Conservation (phyloP, 1,140 invertebrate species). For the Drosophila trapezifrons region DNA sequence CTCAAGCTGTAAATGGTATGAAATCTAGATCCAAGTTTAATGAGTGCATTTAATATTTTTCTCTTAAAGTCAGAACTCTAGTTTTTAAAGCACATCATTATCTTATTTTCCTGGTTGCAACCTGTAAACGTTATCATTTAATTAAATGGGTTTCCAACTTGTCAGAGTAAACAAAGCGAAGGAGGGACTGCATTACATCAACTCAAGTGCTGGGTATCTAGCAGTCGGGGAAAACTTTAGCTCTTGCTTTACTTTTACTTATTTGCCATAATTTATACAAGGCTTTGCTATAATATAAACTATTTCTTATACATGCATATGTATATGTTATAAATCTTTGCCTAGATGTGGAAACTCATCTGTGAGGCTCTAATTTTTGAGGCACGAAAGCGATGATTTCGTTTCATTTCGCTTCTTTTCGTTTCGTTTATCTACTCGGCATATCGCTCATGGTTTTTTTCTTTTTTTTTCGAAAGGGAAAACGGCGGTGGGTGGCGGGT, state of each 20-base stretch:
- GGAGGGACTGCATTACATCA: not conserved
- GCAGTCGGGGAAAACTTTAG: not conserved
- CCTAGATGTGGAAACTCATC: constrained; percentile 33
- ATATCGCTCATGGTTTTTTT: constrained; percentile 32
- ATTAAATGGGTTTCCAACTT: not conserved
- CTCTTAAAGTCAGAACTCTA: too few species aligned
- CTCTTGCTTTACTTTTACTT: not conserved
- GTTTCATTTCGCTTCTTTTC: constrained; percentile 43
- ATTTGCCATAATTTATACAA: constrained; percentile 33
- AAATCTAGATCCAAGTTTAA: too few species aligned
- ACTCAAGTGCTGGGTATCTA: constrained; percentile 7
- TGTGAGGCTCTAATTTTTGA: constrained; percentile 25
- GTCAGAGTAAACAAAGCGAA: not conserved
- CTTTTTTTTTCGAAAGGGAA: not conserved
- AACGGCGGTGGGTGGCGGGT: not conserved
- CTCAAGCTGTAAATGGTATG: too few species aligned
- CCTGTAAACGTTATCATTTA: constrained; percentile 6
- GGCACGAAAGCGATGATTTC: constrained; percentile 36
- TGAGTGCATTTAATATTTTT: too few species aligned
- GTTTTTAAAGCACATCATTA: not conserved
- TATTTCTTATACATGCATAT: not conserved
- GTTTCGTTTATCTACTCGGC: constrained; percentile 36
- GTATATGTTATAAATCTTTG: constrained; percentile 8
- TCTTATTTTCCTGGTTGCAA: not conserved
- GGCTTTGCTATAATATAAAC: not conserved